These are phyloP conservation scores for Triops cancriformis DNA, from an alignment of 1,140 invertebrate genomes.

Conservation along the genomic window DNA sequence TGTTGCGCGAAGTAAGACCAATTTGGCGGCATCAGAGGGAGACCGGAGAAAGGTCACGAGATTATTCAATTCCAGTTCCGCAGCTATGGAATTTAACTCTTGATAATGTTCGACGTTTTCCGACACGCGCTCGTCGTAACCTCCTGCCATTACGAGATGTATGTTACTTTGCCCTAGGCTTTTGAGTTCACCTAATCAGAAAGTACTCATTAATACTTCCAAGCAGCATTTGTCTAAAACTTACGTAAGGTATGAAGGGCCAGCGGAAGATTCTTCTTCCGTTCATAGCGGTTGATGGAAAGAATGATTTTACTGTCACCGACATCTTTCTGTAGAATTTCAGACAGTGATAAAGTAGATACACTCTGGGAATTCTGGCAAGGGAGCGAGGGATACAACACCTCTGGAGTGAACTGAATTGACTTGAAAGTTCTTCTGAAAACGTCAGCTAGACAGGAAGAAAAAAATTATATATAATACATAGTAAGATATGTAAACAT, in stretches of 20 bases:
- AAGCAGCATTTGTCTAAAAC: slow-evolving; percentile 36
- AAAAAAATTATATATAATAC: no score
- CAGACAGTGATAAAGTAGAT: background rate
- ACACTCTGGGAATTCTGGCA: slow-evolving; percentile 48
- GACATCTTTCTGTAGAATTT: slow-evolving; percentile 40
- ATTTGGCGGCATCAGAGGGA: slow-evolving; percentile 73
- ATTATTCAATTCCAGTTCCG: slow-evolving; percentile 57
- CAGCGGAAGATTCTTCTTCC: slow-evolving; percentile 86
- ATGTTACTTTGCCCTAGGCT: slow-evolving; percentile 44
- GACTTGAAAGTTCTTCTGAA: slow-evolving; percentile 75
- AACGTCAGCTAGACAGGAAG: slow-evolving; percentile 46
- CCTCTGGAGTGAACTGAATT: slow-evolving; percentile 57
- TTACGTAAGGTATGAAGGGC: slow-evolving; percentile 70
- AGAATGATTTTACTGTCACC: slow-evolving; percentile 42
- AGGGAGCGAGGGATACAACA: slow-evolving; percentile 94
- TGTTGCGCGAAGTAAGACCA: slow-evolving; percentile 62
- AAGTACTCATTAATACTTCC: background rate
- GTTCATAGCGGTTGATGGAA: slow-evolving; percentile 95
- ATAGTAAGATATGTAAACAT: no score
- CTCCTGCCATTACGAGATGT: slow-evolving; percentile 90
- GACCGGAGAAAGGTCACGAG: slow-evolving; percentile 78
- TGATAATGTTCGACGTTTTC: slow-evolving; percentile 85
- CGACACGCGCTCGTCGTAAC: slow-evolving; percentile 79
- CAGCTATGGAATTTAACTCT: slow-evolving; percentile 59
- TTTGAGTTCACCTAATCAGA: slow-evolving; percentile 31